A percentile compares a stretch with the other conserved stretches of the same genome.
phyloP scores from a whole-genome alignment of 2,113 vertebrate species.

The Bos indicus region DNA sequence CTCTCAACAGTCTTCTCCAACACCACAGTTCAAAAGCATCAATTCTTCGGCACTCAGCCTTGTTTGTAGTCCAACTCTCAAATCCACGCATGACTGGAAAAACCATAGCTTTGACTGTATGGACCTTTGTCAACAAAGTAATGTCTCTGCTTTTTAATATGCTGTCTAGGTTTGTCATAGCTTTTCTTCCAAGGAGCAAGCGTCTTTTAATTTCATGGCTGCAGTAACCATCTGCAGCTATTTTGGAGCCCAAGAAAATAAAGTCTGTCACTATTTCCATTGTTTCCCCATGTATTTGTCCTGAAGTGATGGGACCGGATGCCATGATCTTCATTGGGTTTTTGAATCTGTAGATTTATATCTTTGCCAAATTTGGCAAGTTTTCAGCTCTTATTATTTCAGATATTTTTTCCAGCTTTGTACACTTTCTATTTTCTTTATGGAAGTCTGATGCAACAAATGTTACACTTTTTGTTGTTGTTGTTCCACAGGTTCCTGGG shows the following conservation, averaged over 20 bases:
- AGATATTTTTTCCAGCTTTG: not conserved
- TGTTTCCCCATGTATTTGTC: not conserved
- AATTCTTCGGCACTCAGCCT: not conserved
- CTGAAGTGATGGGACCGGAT: not conserved
- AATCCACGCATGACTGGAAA: not conserved
- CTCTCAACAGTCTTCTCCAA: not conserved
- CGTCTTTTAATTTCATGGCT: not conserved
- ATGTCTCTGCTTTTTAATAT: not conserved
- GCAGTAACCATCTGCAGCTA: not conserved
- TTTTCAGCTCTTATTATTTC: not conserved
- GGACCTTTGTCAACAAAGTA: not conserved
- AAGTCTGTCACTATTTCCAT: not conserved
- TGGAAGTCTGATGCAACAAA: not conserved
- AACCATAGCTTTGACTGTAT: not conserved
- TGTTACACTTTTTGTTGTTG: not conserved
- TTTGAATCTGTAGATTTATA: not conserved
- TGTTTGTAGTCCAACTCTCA: not conserved
- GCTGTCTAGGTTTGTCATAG: not conserved
- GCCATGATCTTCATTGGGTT: not conserved
- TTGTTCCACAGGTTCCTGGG: not conserved
- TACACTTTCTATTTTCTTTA: not conserved
- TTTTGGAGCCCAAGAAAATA: not conserved
- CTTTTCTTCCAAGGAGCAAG: not conserved
- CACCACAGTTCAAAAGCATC: not conserved
- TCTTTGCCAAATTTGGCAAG: not conserved